Evolutionary conservation across 2,113 vertebrate genomes (phyloP), one percentile per base, ranked within the genome.

Genomic region (Emberiza fucata): DNA sequence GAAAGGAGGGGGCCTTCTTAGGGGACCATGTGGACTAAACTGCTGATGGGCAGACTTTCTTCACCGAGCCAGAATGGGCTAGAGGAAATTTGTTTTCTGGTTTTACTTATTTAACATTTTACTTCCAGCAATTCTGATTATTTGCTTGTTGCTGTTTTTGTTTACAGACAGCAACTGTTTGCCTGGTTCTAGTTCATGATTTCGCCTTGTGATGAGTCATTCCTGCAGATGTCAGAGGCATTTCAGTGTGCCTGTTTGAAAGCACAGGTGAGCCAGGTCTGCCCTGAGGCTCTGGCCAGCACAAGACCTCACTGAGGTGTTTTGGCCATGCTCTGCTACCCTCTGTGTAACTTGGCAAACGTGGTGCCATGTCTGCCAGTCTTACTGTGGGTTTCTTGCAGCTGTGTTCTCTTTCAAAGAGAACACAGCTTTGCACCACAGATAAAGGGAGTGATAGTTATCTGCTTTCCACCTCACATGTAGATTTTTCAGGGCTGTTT

Each of bases 361-460:
- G 22, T 14, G 0, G 1, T 1, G 8, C 35, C 0, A 0, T 17
- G 4, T 16, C 61, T 86, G 44, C 50, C 45, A 12, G 33, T 24
- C 31, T 47, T 17, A 33, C 1, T 28, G n/a, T 22, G 10, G 19
- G 31, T 40, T 8, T 51, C 42, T 69, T 40, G 37, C 14, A 33
- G 14, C 10, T 70, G 10, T 19, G 54, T 39, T 63, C 31, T 31
- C 4, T 25, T 61, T 66, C 28, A 54, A 37, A n/a, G 69, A 8
- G 37, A 37, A 37, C 37, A 37, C 37, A 37, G 37, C 14, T 76
- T 89, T 70, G 37, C n/a, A 50, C 35, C 2, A 1, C 25, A 56
- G 40, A 16, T 59, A 50, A 79, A 78, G 15, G 6, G 37, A 37
- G 14, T n/a, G 47, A 69, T 45, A 70, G 18, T 66, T 84, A 50